Base-by-base conservation (phyloP, 2,113 vertebrate species). In the Prinia subflava region DNA sequence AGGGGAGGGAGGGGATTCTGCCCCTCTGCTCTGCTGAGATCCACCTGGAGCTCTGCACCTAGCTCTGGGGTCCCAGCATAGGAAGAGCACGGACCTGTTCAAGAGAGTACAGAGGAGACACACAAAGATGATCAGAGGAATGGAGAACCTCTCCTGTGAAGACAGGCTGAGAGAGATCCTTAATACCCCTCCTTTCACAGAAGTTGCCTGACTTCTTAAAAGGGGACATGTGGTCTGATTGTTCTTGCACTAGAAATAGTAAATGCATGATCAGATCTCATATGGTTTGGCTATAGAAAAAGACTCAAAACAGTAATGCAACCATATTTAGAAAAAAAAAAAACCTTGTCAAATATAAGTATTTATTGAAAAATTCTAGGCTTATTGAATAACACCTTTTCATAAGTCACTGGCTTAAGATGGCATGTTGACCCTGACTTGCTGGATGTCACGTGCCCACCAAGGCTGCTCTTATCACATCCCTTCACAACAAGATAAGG, bases 81-180 rank as follows among this genome's bases (percentile, higher is more conserved):
- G 33, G 6, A 74, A 1, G 5, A 19, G 2, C 15, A 73, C 0
- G 4, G 15, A 59, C 15, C 13, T 24, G 15, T 0, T 16, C 11
- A 13, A 46, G 6, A 1, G 0, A 74, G 19, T 2, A 3, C 33
- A 89, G 39, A 52, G 13, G 18, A 41, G 13, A 27, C 13, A 22
- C 13, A 73, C 22, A 53, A 33, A 20, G 23, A 13, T 21, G 3
- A 59, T 21, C 28, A 52, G 27, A 18, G 17, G 4, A 2, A 7
- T 85, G 9, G 33, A 69, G 76, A 22, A 13, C 27, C 33, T 74
- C 33, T 28, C 9, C 22, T 33, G 30, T 33, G 37, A 44, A 39
- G 18, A 88, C 9, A 19, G 27, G 27, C 59, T 33, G 27, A 52
- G 27, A 37, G 17, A 55, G 6, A 59, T 41, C 18, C 33, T 83